Evolutionary conservation across 2,888 invertebrate species (phyloP), one percentile per base, ranked within the genome.

Genomic region (Drosophila yooni): DNA sequence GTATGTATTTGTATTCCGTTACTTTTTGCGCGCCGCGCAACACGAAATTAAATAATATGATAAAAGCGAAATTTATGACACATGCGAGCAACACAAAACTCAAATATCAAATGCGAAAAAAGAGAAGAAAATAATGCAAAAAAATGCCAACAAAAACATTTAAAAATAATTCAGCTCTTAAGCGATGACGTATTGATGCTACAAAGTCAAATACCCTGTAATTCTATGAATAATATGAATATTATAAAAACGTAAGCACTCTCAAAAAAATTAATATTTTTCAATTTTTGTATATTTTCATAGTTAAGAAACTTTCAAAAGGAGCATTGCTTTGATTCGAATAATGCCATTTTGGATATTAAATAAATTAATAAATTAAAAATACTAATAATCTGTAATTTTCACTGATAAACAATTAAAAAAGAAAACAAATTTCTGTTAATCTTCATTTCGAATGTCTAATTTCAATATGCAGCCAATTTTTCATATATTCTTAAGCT

Each of bases 31-130:
- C 70, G 82, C 66, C 70, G 61, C 64, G 66, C 63, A 73, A 79
- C 74, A 77, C 51, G 38, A 84, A 84, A 84, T 88, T 88, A 88
- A 85, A 85, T 88, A 85, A 85, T 88, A 85, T 88, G 85, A 85
- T 85, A 85, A 85, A 85, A 86, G 82, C 66, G 79, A 82, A 86
- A 85, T 85, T 85, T 88, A 85, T 88, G 88, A 82, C 87, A 86
- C 86, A 78, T 73, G 75, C 66, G 86, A 71, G 71, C 64, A 72
- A 54, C 65, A 73, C 65, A 62, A 70, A 60, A 67, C 67, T 62
- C 64, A 60, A 61, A 70, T 63, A 70, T 52, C 27, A 57, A 57
- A 65, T 43, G 48, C 57, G 34, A 38, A 63, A 56, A 46, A 10
- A 13, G 33, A 34, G 15, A 21, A 34, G 7, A 15, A n/a, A 5